A percentile compares a stretch with the other conserved stretches of the same genome.
phyloP scores from a whole-genome alignment of 2,888 invertebrate species.

The Diabrotica balteata region DNA sequence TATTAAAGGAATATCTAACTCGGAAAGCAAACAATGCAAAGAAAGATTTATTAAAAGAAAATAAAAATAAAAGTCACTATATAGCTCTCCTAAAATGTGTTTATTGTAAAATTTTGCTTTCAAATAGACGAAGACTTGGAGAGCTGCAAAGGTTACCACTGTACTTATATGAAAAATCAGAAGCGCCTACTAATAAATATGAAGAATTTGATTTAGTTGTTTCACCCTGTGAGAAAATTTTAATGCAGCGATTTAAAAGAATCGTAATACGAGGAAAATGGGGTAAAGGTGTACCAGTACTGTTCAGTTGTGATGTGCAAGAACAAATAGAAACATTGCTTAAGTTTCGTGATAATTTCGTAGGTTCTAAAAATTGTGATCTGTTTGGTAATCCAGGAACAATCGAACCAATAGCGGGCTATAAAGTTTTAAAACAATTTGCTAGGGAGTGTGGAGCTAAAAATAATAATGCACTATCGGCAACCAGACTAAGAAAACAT shows the following conservation, averaged over 20 bases:
- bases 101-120: too few species aligned
- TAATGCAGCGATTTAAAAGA: conserved; percentile 29
- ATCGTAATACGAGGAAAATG: conserved; percentile 31
- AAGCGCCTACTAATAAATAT: too few species aligned
- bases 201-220: too few species aligned
- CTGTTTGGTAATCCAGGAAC: conserved; percentile 18
- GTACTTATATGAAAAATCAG: too few species aligned
- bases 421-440: neutral
- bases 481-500: conserved; percentile 18
- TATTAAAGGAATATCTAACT: too few species aligned
- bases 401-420: conserved; percentile 16
- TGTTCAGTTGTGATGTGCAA: conserved; percentile 41
- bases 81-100: too few species aligned
- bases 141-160: too few species aligned
- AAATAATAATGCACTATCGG: conserved; percentile 10
- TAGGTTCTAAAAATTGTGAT: conserved; percentile 10
- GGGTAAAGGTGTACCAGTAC: conserved; percentile 40
- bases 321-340: conserved; percentile 14
- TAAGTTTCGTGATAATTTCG: conserved; percentile 10
- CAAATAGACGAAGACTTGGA: too few species aligned
- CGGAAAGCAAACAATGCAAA: too few species aligned
- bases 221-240: conserved; percentile 25
- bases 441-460: conserved; percentile 9
- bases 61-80: too few species aligned
- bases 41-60: too few species aligned